These are phyloP conservation scores for Ailuropoda melanoleuca DNA, from an alignment of 2,113 vertebrate species.

Conservation along the genomic window DNA sequence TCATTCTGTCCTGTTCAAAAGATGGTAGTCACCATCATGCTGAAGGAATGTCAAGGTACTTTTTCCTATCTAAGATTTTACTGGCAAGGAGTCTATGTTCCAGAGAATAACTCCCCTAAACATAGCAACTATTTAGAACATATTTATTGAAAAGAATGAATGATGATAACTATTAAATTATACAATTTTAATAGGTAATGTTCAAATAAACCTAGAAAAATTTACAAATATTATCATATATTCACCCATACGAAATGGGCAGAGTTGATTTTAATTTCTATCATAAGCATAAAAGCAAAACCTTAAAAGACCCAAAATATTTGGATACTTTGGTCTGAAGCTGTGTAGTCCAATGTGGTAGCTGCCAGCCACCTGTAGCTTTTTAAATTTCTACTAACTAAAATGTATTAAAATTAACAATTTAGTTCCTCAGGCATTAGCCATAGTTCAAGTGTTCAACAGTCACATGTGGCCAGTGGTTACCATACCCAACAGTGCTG, in stretches of 20 bases:
- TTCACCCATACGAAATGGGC: background rate
- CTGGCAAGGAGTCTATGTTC: background rate
- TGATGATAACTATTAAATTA: background rate
- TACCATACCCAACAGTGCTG: background rate
- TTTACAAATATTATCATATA: background rate
- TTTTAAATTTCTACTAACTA: conserved; percentile 1
- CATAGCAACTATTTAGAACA: background rate
- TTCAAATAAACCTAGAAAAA: background rate
- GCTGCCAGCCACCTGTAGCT: background rate
- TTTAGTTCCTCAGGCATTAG: background rate
- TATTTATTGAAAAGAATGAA: background rate
- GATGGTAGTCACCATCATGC: background rate
- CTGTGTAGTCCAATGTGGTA: background rate
- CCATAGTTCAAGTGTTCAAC: background rate
- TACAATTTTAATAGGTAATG: background rate
- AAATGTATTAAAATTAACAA: conserved; percentile 5
- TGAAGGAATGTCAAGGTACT: background rate
- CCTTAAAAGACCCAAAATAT: background rate
- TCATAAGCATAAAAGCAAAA: background rate
- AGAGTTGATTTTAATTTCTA: conserved; percentile 35
- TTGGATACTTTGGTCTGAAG: background rate
- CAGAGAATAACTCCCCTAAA: background rate
- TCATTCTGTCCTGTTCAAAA: background rate
- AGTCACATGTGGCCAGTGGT: background rate
- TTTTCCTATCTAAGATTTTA: background rate